These are phyloP conservation scores for Emys orbicularis DNA, from an alignment of 2,797 vertebrate species.

Conservation along the genomic window DNA sequence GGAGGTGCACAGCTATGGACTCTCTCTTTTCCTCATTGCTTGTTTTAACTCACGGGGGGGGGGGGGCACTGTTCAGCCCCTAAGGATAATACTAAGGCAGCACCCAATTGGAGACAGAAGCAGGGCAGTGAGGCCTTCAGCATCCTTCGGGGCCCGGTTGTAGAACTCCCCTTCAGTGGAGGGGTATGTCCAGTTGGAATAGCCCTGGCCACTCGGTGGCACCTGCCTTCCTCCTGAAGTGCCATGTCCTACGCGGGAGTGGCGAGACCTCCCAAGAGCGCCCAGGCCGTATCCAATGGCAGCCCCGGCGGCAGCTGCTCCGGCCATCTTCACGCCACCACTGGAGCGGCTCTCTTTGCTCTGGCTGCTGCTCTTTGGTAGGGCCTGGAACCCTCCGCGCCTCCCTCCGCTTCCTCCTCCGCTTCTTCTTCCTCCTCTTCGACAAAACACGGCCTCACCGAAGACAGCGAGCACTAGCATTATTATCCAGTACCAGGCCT, in stretches of 20 bases:
- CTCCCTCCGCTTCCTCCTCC: neutral
- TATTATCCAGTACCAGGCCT: constrained; percentile 8
- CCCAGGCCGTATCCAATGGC: constrained; percentile 45
- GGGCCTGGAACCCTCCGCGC: constrained; percentile 15
- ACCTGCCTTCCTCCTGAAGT: neutral
- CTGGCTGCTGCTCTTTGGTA: neutral
- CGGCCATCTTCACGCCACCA: constrained; percentile 24
- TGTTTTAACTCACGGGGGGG: neutral
- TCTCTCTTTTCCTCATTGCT: neutral
- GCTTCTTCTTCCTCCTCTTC: neutral
- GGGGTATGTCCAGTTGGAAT: neutral
- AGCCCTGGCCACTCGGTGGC: neutral
- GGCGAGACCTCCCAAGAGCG: constrained; percentile 29
- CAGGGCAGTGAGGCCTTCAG: neutral
- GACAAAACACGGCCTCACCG: neutral
- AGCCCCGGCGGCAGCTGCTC: constrained; percentile 6
- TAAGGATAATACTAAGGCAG: neutral
- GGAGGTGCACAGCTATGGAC: neutral
- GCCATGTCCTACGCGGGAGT: constrained; percentile 21
- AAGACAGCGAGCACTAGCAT: constrained; percentile 53
- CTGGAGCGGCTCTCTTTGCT: neutral
- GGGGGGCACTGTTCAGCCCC: neutral
- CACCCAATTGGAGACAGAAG: neutral
- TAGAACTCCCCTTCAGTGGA: neutral
- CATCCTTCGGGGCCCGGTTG: neutral